phyloP scores from a whole-genome alignment of 2,888 invertebrate species.

The Tachystola acroxantha region DNA sequence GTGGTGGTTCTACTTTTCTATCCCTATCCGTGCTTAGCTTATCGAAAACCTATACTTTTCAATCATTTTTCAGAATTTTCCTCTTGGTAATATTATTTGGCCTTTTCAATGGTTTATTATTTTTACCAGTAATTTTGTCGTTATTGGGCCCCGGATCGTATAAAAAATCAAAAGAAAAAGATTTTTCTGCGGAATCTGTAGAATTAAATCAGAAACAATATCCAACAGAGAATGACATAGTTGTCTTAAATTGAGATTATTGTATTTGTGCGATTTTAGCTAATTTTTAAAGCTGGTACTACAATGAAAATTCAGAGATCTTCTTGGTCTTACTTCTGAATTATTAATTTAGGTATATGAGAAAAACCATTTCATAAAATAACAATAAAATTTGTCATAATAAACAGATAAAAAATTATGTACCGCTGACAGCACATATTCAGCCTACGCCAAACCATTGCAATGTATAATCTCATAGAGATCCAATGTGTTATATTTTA shows the following conservation, averaged over 20 bases:
- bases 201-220: conserved; percentile 51
- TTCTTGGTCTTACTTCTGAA: too few relatives aligned
- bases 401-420: too few relatives aligned
- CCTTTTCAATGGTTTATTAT: conserved; percentile 85
- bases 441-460: too few relatives aligned
- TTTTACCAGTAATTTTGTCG: conserved; percentile 86
- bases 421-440: too few relatives aligned
- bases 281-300: too few relatives aligned
- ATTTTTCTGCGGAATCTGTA: conserved; percentile 39
- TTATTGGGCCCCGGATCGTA: conserved; percentile 82
- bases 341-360: too few relatives aligned
- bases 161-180: conserved; percentile 29
- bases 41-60: conserved; percentile 87
- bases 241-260: conserved; percentile 18
- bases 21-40: conserved; percentile 83
- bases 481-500: too few relatives aligned
- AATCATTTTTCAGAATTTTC: conserved; percentile 87
- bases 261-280: too few relatives aligned
- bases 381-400: too few relatives aligned
- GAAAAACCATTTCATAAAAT: too few relatives aligned
- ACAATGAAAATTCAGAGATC: too few relatives aligned
- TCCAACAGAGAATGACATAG: conserved; percentile 26
- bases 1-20: conserved; percentile 87
- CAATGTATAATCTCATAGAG: too few relatives aligned
- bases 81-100: conserved; percentile 87